Conservation (phyloP, 2,797 vertebrate species). For the Cossypha polioptera region DNA sequence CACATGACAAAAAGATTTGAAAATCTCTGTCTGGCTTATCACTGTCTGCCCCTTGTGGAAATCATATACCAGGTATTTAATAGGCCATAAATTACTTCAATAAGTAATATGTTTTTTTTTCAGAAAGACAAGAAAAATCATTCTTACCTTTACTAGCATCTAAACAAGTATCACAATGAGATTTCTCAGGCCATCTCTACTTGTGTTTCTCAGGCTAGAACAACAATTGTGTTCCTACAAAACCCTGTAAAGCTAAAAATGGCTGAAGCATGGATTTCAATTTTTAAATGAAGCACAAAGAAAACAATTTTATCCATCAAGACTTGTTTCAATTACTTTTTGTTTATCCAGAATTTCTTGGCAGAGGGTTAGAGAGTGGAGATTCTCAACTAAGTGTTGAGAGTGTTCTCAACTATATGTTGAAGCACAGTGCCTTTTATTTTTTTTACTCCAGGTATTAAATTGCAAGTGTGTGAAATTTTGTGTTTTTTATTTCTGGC, state of each 20-base stretch:
- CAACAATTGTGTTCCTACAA: neutral
- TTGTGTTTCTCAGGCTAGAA: neutral
- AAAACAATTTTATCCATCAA: neutral
- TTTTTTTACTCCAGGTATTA: neutral
- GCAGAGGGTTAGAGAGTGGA: neutral
- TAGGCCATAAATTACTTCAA: neutral
- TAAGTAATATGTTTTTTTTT: neutral
- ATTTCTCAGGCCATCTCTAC: neutral
- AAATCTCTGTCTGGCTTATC: neutral
- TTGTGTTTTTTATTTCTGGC: neutral
- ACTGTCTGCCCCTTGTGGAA: neutral
- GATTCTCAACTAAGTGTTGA: neutral
- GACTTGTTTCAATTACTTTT: neutral
- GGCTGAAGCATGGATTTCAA: neutral
- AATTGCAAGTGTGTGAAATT: neutral
- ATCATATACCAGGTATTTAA: neutral
- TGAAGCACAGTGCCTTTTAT: neutral
- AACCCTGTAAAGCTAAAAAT: neutral
- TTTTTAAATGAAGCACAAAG: fast-evolving
- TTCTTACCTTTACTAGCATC: neutral
- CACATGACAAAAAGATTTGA: neutral
- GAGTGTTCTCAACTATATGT: neutral
- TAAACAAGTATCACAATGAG: neutral
- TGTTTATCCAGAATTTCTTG: neutral
- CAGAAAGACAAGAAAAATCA: neutral